Evolutionary conservation across 2,888 invertebrate genomes (phyloP).

Genomic region (Amphiduros pacificus): DNA sequence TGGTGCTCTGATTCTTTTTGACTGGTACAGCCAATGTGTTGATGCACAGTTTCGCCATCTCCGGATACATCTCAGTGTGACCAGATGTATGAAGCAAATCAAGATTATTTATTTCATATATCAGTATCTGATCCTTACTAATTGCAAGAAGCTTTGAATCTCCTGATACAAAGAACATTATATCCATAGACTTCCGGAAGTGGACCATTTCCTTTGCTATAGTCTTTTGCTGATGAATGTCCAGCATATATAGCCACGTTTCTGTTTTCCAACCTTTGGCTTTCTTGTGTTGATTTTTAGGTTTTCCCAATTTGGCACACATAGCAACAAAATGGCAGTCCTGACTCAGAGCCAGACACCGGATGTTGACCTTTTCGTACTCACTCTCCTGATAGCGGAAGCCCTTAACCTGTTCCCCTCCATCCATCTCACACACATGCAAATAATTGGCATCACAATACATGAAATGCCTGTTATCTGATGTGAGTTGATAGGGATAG

Average conservation of each 20-base stretch:
- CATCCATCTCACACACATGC: conserved; percentile 20
- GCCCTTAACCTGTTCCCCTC: conserved; percentile 14
- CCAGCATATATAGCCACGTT: conserved; percentile 10
- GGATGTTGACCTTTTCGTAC: conserved; percentile 14
- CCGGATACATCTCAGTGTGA: too few relatives aligned
- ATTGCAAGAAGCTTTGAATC: conserved; percentile 19
- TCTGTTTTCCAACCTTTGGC: conserved; percentile 5
- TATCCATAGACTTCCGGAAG: conserved; percentile 14
- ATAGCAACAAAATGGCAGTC: conserved; percentile 11
- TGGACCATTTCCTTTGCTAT: background rate
- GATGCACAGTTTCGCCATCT: too few relatives aligned
- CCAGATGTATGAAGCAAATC: too few relatives aligned
- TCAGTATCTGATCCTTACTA: conserved; percentile 5
- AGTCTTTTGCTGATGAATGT: background rate
- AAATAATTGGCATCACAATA: conserved; percentile 6
- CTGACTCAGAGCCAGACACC: conserved; percentile 15
- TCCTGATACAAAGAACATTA: conserved; percentile 19
- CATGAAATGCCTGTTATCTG: conserved; percentile 12
- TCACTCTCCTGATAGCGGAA: background rate
- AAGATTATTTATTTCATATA: conserved; percentile 11
- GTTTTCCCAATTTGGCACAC: conserved; percentile 12
- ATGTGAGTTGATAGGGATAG: conserved; percentile 15
- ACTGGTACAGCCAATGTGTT: background rate
- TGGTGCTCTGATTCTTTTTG: background rate
- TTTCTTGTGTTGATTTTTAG: conserved; percentile 1